These are phyloP conservation scores for Himalopsyche japonica DNA, from an alignment of 2,888 invertebrate genomes.

Conservation along the genomic window DNA sequence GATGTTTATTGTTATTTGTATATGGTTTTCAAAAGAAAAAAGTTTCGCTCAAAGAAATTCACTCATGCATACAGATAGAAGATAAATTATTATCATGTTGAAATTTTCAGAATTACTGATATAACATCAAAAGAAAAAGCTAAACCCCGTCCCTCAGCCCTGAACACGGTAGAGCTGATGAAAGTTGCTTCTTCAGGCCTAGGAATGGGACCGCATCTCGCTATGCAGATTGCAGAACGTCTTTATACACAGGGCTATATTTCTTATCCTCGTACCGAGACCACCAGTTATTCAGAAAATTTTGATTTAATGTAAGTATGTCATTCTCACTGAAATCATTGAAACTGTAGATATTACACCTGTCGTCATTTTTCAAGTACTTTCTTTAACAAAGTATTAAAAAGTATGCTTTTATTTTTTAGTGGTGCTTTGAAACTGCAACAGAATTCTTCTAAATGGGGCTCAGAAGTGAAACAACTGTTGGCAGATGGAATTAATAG, in stretches of 20 bases:
- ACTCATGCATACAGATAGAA: too few relatives aligned
- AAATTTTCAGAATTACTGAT: slow-evolving; percentile 65
- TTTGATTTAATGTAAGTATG: slow-evolving; percentile 81
- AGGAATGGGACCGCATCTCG: slow-evolving; percentile 90
- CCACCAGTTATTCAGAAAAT: slow-evolving; percentile 93
- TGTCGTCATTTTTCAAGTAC: background rate
- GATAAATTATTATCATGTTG: too few relatives aligned
- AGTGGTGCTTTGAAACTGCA: slow-evolving; percentile 69
- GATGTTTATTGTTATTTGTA: too few relatives aligned
- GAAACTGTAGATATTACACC: background rate
- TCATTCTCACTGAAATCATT: background rate
- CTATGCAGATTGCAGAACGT: slow-evolving; percentile 80
- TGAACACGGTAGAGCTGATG: slow-evolving; percentile 97
- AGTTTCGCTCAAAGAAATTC: too few relatives aligned
- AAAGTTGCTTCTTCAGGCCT: slow-evolving; percentile 87
- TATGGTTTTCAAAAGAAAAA: too few relatives aligned
- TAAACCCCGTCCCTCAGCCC: slow-evolving; percentile 84
- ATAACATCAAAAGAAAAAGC: slow-evolving; percentile 83
- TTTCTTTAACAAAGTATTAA: background rate
- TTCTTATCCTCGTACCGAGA: slow-evolving; percentile 98
- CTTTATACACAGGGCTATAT: slow-evolving; percentile 97
- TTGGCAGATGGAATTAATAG: slow-evolving; percentile 72
- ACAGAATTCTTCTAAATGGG: slow-evolving; percentile 75
- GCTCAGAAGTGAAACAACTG: slow-evolving; percentile 72
- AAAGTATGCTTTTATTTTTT: slow-evolving; percentile 11